Conservation (phyloP, 2,797 vertebrate species). For the Taenioides sp. region DNA sequence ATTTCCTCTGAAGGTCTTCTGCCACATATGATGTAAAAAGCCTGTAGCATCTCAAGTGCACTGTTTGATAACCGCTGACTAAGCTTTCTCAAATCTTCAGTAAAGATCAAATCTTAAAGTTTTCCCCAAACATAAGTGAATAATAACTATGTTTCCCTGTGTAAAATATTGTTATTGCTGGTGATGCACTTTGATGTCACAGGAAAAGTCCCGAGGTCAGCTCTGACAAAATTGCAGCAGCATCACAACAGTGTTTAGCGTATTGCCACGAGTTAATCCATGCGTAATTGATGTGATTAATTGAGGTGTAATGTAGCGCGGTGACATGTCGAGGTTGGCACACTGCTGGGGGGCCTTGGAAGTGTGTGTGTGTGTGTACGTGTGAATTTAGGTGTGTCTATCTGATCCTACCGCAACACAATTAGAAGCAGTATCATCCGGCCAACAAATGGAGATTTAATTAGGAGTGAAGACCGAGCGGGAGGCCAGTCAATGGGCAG, state of each 20-base stretch:
- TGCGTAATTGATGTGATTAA: conserved; percentile 82
- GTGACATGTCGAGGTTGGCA: conserved; percentile 61
- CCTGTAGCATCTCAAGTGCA: too few relatives aligned
- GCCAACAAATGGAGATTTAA: conserved; percentile 83
- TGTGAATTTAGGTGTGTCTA: conserved; percentile 36
- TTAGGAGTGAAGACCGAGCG: conserved; percentile 77
- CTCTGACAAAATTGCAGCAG: conserved; percentile 37
- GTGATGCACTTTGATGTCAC: conserved; percentile 55
- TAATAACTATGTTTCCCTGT: conserved; percentile 31
- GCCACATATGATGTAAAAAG: too few relatives aligned
- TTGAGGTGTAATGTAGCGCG: conserved; percentile 78
- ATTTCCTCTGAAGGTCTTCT: too few relatives aligned
- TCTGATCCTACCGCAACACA: conserved; percentile 70
- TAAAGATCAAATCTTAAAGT: background rate
- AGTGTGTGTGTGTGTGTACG: conserved; percentile 5
- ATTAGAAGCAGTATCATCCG: conserved; percentile 76
- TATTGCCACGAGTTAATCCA: conserved; percentile 76
- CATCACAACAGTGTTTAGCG: conserved; percentile 58
- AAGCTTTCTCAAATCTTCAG: background rate
- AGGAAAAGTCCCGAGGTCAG: conserved; percentile 51
- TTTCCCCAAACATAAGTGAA: background rate
- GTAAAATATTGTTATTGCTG: conserved; percentile 39
- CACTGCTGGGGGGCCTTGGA: conserved; percentile 31
- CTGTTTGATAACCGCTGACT: too few relatives aligned
- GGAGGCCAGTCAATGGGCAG: conserved; percentile 77